Evolutionary conservation across 2,113 vertebrate species (phyloP).

Genomic region (Microcebus jonahi): DNA sequence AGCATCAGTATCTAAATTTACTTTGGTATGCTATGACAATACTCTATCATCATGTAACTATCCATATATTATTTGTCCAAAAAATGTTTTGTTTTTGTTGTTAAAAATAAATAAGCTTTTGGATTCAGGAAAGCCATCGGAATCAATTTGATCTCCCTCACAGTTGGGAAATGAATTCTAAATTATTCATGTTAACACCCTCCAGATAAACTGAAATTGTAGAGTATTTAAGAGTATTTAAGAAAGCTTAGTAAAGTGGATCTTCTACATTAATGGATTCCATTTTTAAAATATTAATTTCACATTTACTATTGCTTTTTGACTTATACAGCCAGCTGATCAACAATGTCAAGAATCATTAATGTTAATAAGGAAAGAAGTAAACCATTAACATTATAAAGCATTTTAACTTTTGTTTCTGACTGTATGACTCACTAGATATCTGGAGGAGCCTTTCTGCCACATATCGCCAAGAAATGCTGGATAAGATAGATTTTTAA

Average conservation of each 20-base stretch:
- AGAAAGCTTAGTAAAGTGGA: conserved; percentile 63
- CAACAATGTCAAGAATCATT: conserved; percentile 46
- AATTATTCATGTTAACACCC: conserved; percentile 74
- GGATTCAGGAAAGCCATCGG: conserved; percentile 29
- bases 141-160: conserved; percentile 60
- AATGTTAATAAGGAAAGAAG: conserved; percentile 48
- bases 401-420: conserved; percentile 22
- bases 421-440: not conserved
- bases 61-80: conserved; percentile 17
- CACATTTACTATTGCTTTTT: conserved; percentile 51
- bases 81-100: not conserved
- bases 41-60: not conserved
- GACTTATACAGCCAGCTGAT: not conserved
- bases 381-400: conserved; percentile 29
- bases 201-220: conserved; percentile 65
- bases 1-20: not conserved
- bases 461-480: not conserved
- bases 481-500: not conserved
- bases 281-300: conserved; percentile 68
- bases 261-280: conserved; percentile 34
- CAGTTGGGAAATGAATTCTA: conserved; percentile 70
- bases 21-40: not conserved
- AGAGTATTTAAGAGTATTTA: conserved; percentile 49
- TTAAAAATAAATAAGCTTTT: conserved; percentile 27
- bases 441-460: not conserved